Evolutionary conservation across 2,888 invertebrate species (phyloP), one percentile per base, ranked within the genome.

Genomic region (Zootermopsis nevadensis): DNA sequence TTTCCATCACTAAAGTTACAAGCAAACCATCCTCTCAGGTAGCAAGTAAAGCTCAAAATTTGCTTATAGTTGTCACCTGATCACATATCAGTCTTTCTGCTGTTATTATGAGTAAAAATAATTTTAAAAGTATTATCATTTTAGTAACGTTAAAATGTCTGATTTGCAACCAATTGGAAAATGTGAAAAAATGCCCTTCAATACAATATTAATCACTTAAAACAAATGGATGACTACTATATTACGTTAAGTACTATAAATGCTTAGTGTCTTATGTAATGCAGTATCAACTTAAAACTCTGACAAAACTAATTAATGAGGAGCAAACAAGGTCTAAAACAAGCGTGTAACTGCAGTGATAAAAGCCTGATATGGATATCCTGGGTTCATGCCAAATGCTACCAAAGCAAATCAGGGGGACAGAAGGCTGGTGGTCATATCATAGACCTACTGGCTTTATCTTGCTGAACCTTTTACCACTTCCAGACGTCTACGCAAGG

Each of bases 401-500:
- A 27, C 30, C 27, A 66, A 66, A 66, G n/a, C 66, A 66, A n/a
- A 27, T 66, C 2, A 8, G 12, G n/a, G 27, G 10, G 12, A 27
- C n/a, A 27, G 27, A 66, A 66, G 66, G 27, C 8, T 66, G 30
- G 27, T n/a, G 60, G 60, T 60, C 19, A 15, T n/a, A 60, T n/a
- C 60, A 22, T 60, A 67, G 67, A n/a, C 10, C 69, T 69, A 69
- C 30, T 38, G 74, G 38, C 33, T 38, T 83, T 80, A 81, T 77
- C 83, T 77, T 27, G 69, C 53, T 35, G 83, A 74, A n/a, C 66
- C 76, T 33, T 81, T 83, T 27, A 83, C 66, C 24, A 27, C 81
- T 35, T 83, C 81, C 19, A 83, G 30, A 48, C 81, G 83, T 27
- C 67, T 83, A 12, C 81, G 83, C 30, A 83, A 33, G 27, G 72